Percentiles rank a stretch among this genome's conserved stretches.
Conservation (phyloP, 2,888 invertebrate genomes). For the Norana najaformis region DNA sequence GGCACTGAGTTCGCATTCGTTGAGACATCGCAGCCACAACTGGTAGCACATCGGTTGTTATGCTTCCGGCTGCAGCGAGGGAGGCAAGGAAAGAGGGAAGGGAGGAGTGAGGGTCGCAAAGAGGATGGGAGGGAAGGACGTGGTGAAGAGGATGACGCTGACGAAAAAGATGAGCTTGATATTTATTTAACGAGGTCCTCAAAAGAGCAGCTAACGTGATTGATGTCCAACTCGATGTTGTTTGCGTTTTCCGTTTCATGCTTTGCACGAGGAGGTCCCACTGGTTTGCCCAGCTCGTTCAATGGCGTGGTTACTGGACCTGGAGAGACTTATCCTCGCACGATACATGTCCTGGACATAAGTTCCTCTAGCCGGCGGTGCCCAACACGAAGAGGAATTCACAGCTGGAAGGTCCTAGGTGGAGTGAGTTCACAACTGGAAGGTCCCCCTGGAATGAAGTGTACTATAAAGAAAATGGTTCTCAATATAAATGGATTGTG, state of each 20-base stretch:
- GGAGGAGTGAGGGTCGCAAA: no score
- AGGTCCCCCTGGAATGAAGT: background rate
- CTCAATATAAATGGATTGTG: background rate
- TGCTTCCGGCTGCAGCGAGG: background rate
- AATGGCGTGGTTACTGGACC: background rate
- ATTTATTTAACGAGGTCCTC: conserved; percentile 7
- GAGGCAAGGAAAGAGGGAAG: no score
- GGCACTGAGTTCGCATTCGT: background rate
- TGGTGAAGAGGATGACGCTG: background rate
- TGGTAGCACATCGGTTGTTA: background rate
- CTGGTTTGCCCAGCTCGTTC: background rate
- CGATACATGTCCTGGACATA: background rate
- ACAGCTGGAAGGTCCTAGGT: background rate
- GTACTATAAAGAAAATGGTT: background rate
- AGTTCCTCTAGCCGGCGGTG: background rate
- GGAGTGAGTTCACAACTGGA: background rate
- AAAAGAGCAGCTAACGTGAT: conserved; percentile 13
- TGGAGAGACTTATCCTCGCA: background rate
- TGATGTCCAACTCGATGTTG: background rate
- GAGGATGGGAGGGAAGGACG: background rate
- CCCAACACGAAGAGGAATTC: background rate
- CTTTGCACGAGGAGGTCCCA: background rate
- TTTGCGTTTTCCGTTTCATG: background rate
- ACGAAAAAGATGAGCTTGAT: conserved; percentile 13
- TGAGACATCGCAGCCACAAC: background rate